Percentiles rank a stretch among this genome's conserved stretches.
Conservation (phyloP, 2,113 vertebrate genomes). For the Sceloporus tristichus region DNA sequence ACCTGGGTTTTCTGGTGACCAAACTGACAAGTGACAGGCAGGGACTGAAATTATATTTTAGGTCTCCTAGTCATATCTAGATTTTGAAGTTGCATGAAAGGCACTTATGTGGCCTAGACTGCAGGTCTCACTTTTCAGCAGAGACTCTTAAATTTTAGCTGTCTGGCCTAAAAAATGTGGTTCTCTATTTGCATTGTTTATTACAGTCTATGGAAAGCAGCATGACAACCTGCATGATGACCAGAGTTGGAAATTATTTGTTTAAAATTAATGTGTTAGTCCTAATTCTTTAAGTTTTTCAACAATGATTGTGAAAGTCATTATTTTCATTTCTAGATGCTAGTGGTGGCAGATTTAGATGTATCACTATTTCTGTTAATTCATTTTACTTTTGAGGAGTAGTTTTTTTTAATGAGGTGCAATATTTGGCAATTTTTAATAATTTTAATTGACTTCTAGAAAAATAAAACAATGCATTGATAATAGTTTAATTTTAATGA, state of each 20-base stretch:
- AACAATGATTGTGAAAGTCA: too few species aligned
- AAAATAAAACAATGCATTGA: too few species aligned
- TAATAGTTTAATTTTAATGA: neutral
- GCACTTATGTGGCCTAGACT: accelerated
- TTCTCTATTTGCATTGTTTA: neutral
- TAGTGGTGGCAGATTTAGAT: too few species aligned
- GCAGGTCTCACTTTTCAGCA: accelerated
- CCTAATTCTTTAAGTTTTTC: too few species aligned
- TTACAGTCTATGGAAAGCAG: slow-evolving; percentile 15
- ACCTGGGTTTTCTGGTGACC: slow-evolving; percentile 2
- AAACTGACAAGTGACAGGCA: neutral
- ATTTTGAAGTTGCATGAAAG: neutral
- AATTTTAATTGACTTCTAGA: too few species aligned
- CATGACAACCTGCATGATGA: neutral
- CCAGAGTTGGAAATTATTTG: too few species aligned
- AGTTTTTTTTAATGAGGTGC: too few species aligned
- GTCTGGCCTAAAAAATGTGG: neutral
- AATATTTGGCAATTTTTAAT: too few species aligned
- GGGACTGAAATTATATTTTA: neutral
- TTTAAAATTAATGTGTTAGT: too few species aligned
- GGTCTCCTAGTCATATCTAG: neutral
- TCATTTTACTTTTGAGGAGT: too few species aligned
- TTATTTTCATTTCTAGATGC: too few species aligned
- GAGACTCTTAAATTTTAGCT: neutral
- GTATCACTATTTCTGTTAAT: too few species aligned